Percentiles rank a stretch among this genome's conserved stretches.
Evolutionary conservation across 1,140 invertebrate species (phyloP).

Genomic region (Lucilia cuprina): DNA sequence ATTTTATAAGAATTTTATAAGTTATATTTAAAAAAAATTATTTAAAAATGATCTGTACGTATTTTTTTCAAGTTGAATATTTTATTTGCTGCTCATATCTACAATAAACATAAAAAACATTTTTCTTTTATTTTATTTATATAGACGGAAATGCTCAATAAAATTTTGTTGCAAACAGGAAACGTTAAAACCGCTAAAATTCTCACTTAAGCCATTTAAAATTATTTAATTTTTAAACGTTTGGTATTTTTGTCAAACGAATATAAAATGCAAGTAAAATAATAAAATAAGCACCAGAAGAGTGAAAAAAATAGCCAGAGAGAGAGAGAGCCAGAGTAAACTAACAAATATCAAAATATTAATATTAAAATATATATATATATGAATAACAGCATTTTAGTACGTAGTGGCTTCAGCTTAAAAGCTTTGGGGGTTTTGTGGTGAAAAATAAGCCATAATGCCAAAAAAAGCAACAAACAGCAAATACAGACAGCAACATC

Average conservation of each 20-base stretch:
- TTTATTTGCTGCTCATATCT: no score
- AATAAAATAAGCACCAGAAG: no score
- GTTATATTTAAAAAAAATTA: no score
- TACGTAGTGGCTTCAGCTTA: conserved; percentile 15
- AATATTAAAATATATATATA: not conserved
- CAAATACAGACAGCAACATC: not conserved
- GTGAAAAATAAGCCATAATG: conserved; percentile 8
- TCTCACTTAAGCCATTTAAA: conserved; percentile 30
- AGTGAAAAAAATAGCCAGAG: no score
- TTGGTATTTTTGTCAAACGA: not conserved
- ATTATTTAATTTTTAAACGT: conserved; percentile 28
- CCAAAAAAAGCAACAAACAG: conserved; percentile 14
- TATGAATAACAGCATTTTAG: not conserved
- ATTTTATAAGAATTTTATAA: no score
- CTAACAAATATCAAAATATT: not conserved
- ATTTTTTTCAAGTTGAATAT: no score
- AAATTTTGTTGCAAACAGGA: not conserved
- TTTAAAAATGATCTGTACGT: no score
- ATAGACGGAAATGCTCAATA: not conserved
- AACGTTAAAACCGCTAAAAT: conserved; percentile 21
- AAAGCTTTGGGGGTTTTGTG: conserved; percentile 32
- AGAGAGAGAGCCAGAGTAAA: no score
- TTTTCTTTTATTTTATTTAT: not conserved
- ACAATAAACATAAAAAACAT: no score
- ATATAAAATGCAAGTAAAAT: not conserved